Percentiles rank a stretch among this genome's conserved stretches.
Evolutionary conservation across 2,888 invertebrate species (phyloP).

Genomic region (Campaea margaritaria): DNA sequence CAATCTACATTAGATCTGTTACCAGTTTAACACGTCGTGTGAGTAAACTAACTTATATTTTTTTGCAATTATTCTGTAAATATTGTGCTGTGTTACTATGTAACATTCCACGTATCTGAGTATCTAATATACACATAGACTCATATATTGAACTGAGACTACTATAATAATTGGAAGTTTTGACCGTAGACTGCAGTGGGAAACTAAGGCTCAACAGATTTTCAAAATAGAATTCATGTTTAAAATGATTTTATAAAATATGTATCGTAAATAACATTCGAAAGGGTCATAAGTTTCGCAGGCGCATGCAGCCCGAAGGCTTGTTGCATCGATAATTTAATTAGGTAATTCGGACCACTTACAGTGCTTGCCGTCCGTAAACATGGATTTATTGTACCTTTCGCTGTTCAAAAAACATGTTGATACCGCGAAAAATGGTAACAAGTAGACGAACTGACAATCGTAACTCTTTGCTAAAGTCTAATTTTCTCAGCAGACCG

Average conservation of each 20-base stretch:
- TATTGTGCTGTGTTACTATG: too few species aligned
- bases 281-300: constrained; percentile 1
- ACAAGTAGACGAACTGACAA: constrained; percentile 42
- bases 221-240: neutral
- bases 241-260: neutral
- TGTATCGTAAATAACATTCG: constrained; percentile 4
- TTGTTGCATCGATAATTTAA: constrained; percentile 12
- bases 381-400: constrained; percentile 19
- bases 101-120: too few species aligned
- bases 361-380: constrained; percentile 12
- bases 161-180: too few species aligned
- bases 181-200: too few species aligned
- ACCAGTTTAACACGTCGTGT: too few species aligned
- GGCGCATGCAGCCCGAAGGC: constrained; percentile 4
- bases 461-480: constrained; percentile 48
- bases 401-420: constrained; percentile 29
- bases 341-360: constrained; percentile 9
- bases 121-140: too few species aligned
- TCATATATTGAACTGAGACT: too few species aligned
- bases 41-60: too few species aligned
- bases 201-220: too few species aligned
- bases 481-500: constrained; percentile 61
- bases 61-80: too few species aligned
- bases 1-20: too few species aligned
- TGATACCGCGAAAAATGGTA: constrained; percentile 41